Conservation (phyloP, 1,140 invertebrate genomes). For the Drosophila gunungcola region DNA sequence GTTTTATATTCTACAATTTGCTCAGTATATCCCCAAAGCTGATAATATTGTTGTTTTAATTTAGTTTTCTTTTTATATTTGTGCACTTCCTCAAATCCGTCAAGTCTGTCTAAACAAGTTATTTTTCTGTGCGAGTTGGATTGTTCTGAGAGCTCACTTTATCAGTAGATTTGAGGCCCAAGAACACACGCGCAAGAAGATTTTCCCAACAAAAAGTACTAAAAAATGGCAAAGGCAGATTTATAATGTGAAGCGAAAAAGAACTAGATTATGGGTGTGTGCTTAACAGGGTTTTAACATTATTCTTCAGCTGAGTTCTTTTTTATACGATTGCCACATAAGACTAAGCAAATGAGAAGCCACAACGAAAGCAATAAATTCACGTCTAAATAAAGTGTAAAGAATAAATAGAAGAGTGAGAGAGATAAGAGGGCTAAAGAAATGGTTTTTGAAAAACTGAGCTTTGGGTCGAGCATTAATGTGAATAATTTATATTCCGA, state of each 20-base stretch:
- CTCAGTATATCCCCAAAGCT: slow-evolving; percentile 46
- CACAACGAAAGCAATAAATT: slow-evolving; percentile 68
- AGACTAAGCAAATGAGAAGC: slow-evolving; percentile 55
- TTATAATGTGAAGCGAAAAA: slow-evolving; percentile 59
- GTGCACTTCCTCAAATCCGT: slow-evolving; percentile 67
- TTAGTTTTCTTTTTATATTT: slow-evolving; percentile 52
- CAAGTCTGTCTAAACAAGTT: slow-evolving; percentile 59
- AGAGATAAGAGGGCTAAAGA: slow-evolving; percentile 55
- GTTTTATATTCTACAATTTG: slow-evolving; percentile 56
- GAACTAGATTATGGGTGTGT: slow-evolving; percentile 38
- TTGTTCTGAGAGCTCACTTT: slow-evolving; percentile 34
- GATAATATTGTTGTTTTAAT: slow-evolving; percentile 64
- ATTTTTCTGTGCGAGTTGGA: slow-evolving; percentile 3
- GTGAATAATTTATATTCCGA: too few species aligned
- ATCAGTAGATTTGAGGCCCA: slow-evolving; percentile 51
- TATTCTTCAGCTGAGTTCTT: slow-evolving; percentile 30
- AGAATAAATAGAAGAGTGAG: slow-evolving; percentile 67
- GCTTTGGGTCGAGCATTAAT: background rate
- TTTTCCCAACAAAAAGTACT: slow-evolving; percentile 10
- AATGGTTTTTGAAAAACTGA: slow-evolving; percentile 3
- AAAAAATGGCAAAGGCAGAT: slow-evolving; percentile 75
- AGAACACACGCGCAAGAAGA: slow-evolving; percentile 57
- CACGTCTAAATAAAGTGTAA: slow-evolving; percentile 82
- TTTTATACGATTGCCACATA: slow-evolving; percentile 62
- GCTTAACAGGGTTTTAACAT: slow-evolving; percentile 25